phyloP scores from a whole-genome alignment of 2,888 invertebrate species.

The Lepas anatifera region DNA sequence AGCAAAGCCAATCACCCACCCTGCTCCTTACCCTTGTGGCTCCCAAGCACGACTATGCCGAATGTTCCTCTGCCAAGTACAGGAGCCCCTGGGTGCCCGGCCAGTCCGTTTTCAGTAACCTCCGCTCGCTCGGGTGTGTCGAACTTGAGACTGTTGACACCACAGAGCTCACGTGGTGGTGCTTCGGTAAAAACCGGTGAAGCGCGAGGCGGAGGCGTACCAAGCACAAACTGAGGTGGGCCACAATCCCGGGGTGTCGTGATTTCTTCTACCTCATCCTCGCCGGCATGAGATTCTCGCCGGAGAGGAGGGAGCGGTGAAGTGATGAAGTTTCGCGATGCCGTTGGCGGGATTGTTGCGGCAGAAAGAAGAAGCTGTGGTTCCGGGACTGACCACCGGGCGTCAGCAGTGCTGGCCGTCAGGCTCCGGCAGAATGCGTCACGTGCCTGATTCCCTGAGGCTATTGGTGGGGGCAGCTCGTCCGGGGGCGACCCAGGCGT shows the following conservation, averaged over 20 bases:
- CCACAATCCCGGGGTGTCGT: too few species aligned
- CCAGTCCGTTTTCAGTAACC: conserved; percentile 61
- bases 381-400: not conserved
- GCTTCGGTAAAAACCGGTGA: too few species aligned
- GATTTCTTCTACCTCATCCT: too few species aligned
- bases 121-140: conserved; percentile 66
- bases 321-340: too few species aligned
- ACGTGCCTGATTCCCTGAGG: conserved; percentile 43
- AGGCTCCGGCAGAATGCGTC: not conserved
- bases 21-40: not conserved
- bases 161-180: too few species aligned
- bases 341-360: too few species aligned
- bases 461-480: conserved; percentile 28
- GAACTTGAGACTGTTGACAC: conserved; percentile 56
- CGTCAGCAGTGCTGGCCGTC: not conserved
- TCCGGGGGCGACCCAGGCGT: conserved; percentile 19
- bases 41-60: not conserved
- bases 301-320: too few species aligned
- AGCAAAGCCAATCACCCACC: too few species aligned
- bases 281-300: too few species aligned
- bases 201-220: too few species aligned
- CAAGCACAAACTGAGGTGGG: too few species aligned
- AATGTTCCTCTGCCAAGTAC: not conserved
- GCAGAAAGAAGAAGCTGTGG: conserved; percentile 47
- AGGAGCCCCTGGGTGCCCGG: conserved; percentile 49